Evolutionary conservation across 2,888 invertebrate species (phyloP), one percentile per base, ranked within the genome.

Genomic region (Ennomos erosarius): DNA sequence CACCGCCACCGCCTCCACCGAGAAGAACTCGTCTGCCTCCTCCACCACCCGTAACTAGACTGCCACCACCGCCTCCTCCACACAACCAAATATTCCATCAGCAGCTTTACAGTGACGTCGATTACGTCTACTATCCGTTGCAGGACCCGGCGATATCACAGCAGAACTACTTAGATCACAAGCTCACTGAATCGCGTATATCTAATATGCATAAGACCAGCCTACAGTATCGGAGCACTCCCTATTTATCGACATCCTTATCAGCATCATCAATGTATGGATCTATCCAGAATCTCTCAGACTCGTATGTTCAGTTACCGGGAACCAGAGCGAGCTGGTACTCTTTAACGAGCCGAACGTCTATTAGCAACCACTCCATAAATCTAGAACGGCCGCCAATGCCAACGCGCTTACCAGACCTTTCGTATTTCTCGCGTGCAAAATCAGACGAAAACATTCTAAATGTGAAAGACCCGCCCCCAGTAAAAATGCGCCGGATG

Each of bases 131-230:
- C 81, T 98, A 97, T 78, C 98, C 98, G 0, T 85, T 97, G 63
- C 97, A 97, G 86, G 98, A 98, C 85, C 97, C 98, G 9, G 95
- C 97, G 0, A 94, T 98, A 45, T 97, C 97, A 66, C 97, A 97
- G 79, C 98, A 98, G 82, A 98, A 98, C 81, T 98, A 98, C 85
- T 93, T 97, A 69, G 98, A 98, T 76, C 97, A 97, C 51, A 98
- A 98, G 81, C 94, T 97, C 75, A 95, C 97, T 0, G 96, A 96
- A 39, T 90, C 96, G 10, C 94, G 95, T 35, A 82, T 93, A 11
- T 85, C 93, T 16, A 94, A 93, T 71, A 90, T 94, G 69, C 94
- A 94, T 75, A 96, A 96, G 81, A 95, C 94, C 59, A 95, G 96
- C 55, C 93, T 96, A 48, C 95, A 97, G 73, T 97, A 97, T 78